Evolutionary conservation across 2,797 vertebrate species (phyloP), one percentile per base, ranked within the genome.

Genomic region (Neosilurus hyrtlii): DNA sequence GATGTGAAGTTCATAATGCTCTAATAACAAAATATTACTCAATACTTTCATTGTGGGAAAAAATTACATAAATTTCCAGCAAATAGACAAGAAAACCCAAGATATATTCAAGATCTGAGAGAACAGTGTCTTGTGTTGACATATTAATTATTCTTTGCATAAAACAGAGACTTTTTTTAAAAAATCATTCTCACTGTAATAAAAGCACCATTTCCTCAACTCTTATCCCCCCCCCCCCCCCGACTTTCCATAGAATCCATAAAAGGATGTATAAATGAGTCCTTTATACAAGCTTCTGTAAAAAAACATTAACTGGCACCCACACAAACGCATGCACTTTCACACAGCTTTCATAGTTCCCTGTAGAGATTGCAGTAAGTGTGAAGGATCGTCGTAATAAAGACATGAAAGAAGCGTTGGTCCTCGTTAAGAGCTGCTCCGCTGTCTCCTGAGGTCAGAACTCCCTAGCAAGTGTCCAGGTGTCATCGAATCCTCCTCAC

Each of bases 401-500:
- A 76, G 56, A 59, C 63, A 81, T 70, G 79, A 85, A 71, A 77
- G 79, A 85, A 67, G 59, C 14, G 9, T 15, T 11, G 30, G 66
- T 56, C 49, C 87, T 62, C 79, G 65, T 75, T 82, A 85, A 66
- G 16, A 86, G 80, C 75, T 59, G 79, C 73, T 80, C 4, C 56
- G 66, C n/a, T 8, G 24, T 71, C 66, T 84, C 82, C 88, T 24
- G 65, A 86, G 57, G 85, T 84, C 87, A 73, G 30, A 74, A n/a
- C 65, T 59, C 79, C 65, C 61, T 81, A 84, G 88, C 80, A 57
- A 89, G 84, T 78, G 85, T 59, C 74, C 72, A 65, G 70, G 66
- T 82, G 84, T 87, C 89, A 92, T 82, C 79, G 86, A 90, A 86
- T 63, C 83, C 15, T 71, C 82, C 82, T 85, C 86, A 85, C 72